Percentiles rank a stretch among this genome's conserved stretches.
These are phyloP conservation scores for Gadopsis bispinosus DNA, from an alignment of 2,797 vertebrate genomes.

Conservation along the genomic window DNA sequence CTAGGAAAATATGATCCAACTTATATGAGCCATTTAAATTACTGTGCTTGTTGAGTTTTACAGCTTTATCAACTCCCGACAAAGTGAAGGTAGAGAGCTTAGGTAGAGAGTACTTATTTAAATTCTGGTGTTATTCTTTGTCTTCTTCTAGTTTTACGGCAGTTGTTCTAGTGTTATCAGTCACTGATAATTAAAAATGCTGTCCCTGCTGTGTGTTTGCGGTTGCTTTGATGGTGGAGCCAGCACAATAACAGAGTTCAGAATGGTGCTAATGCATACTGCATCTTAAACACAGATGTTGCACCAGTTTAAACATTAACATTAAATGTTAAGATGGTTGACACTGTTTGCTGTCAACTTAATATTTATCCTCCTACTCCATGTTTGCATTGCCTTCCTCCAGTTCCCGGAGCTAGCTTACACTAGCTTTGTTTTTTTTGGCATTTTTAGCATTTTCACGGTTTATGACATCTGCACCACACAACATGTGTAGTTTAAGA, in stretches of 20 bases:
- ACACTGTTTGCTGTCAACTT: not conserved
- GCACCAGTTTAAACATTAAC: slow-evolving; percentile 14
- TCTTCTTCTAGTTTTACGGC: too few relatives aligned
- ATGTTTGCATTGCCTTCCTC: not conserved
- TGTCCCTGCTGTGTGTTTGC: not conserved
- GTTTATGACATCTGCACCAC: not conserved
- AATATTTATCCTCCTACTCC: not conserved
- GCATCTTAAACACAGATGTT: slow-evolving; percentile 6
- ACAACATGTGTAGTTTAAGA: not conserved
- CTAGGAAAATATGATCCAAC: not conserved
- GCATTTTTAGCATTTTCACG: not conserved
- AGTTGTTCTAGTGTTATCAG: not conserved
- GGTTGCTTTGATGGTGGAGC: slow-evolving; percentile 11
- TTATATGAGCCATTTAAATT: not conserved
- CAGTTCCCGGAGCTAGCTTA: not conserved
- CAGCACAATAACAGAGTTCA: not conserved
- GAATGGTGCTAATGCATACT: slow-evolving; percentile 4
- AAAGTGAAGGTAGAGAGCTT: not conserved
- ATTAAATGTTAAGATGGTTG: slow-evolving; percentile 3
- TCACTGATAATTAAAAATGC: not conserved
- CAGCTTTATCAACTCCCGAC: not conserved
- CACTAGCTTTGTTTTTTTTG: not conserved
- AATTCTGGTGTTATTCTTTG: not conserved
- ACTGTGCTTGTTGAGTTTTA: not conserved
- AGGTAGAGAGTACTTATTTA: not conserved